Evolutionary conservation across 2,888 invertebrate genomes (phyloP), one percentile per base, ranked within the genome.

Genomic region (Philonicus albiceps): DNA sequence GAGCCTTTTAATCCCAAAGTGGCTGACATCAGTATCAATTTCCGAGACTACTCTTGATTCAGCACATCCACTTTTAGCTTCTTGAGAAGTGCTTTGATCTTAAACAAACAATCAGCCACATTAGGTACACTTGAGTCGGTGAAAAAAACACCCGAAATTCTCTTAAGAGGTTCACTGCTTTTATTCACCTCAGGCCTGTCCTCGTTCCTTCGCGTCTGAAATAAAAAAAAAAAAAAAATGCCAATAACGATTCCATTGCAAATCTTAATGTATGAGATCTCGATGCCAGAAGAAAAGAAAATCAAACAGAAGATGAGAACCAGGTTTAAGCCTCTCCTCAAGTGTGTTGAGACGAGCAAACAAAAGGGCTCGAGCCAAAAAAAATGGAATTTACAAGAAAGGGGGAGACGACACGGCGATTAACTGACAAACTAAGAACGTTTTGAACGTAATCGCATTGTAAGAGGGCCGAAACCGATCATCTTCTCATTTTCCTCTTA

Each of bases 401-500:
- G 40, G 76, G 76, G 40, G n/a, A 76, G 76, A 76, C 76, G 76
- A 76, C 76, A 76, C 76, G 76, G 37, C 76, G 76, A 76, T 76
- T 76, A 76, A 76, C 76, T 76, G 76, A 40, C 76, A 76, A 76
- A 64, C 64, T 64, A 64, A 76, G 40, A 76, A 5, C 76, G 76
- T 64, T 30, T 74, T 76, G 37, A 76, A 76, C 34, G 76, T 76
- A 76, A 76, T 76, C 76, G n/a, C 43, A 76, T 76, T 76, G 76
- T 76, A 76, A 22, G 40, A n/a, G 22, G 40, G 13, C 31, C 74
- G 74, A 34, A 64, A 40, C 76, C 76, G 76, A 76, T 76, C 76
- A 76, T 76, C 76, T 76, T 76, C 76, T 76, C 76, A 76, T 76
- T 76, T 76, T 76, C 76, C 76, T 76, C 76, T 76, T 76, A 76